phyloP scores from a whole-genome alignment of 2,888 invertebrate genomes.

The Volucella inflata region DNA sequence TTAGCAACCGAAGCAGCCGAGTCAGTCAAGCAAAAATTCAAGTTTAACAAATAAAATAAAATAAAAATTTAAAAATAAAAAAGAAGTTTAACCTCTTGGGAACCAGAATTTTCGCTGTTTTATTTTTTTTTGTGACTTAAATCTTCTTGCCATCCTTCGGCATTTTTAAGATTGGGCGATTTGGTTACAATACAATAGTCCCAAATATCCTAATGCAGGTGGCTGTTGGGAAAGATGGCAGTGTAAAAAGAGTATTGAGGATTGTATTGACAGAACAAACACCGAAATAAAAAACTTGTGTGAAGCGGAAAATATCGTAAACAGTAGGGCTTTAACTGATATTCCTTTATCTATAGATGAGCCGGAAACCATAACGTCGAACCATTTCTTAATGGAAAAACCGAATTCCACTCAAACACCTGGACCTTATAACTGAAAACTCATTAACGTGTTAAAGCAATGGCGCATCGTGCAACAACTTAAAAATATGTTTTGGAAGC shows the following conservation, averaged over 20 bases:
- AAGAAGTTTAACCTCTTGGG: too few species aligned
- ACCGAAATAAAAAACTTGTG: constrained; percentile 10
- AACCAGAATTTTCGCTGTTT: too few species aligned
- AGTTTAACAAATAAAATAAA: too few species aligned
- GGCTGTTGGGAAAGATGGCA: constrained; percentile 22
- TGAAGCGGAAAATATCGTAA: too few species aligned
- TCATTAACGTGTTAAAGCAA: background rate
- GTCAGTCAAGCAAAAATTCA: too few species aligned
- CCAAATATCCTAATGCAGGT: constrained; percentile 18
- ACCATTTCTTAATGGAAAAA: background rate
- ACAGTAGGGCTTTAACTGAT: constrained; percentile 1
- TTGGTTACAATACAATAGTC: too few species aligned
- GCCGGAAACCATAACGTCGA: constrained; percentile 1
- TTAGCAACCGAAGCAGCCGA: too few species aligned
- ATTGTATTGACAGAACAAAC: too few species aligned
- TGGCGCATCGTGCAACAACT: constrained; percentile 19
- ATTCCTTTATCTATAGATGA: constrained; percentile 5
- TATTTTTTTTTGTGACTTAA: too few species aligned
- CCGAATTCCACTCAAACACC: constrained; percentile 5
- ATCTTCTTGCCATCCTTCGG: too few species aligned
- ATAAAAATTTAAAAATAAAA: too few species aligned
- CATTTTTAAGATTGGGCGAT: too few species aligned
- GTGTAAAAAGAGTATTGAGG: background rate
- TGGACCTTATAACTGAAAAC: background rate
- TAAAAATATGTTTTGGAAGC: constrained; percentile 16